Percentiles rank a stretch among this genome's conserved stretches.
These are phyloP conservation scores for Anas platyrhynchos DNA, from an alignment of 2,113 vertebrate genomes.

Conservation along the genomic window DNA sequence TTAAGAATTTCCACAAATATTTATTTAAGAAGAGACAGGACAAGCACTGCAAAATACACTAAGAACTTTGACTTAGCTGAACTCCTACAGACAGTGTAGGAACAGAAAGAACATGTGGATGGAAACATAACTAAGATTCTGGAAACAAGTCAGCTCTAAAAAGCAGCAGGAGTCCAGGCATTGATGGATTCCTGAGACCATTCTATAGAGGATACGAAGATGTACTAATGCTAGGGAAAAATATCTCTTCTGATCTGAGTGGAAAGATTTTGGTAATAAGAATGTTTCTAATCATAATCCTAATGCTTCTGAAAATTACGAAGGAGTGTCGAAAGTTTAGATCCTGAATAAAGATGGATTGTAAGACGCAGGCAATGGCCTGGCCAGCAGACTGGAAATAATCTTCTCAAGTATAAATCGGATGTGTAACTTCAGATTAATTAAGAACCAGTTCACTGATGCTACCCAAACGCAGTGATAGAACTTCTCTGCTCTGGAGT, in stretches of 20 bases:
- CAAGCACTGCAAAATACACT: neutral
- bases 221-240: neutral
- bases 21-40: neutral
- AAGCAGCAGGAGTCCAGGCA: neutral
- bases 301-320: neutral
- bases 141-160: conserved; percentile 41
- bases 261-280: neutral
- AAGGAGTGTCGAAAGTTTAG: neutral
- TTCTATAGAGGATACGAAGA: neutral
- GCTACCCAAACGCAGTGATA: neutral
- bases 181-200: neutral
- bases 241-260: neutral
- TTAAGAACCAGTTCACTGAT: neutral
- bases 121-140: conserved; percentile 21
- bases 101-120: conserved; percentile 15
- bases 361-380: neutral
- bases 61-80: neutral
- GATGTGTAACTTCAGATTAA: neutral
- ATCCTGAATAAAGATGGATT: neutral
- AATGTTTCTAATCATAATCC: neutral
- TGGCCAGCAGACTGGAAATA: neutral
- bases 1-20: neutral
- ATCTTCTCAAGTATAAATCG: neutral
- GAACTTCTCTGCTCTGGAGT: neutral
- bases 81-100: neutral